phyloP scores from a whole-genome alignment of 1,140 invertebrate genomes.

The Euschistus heros region DNA sequence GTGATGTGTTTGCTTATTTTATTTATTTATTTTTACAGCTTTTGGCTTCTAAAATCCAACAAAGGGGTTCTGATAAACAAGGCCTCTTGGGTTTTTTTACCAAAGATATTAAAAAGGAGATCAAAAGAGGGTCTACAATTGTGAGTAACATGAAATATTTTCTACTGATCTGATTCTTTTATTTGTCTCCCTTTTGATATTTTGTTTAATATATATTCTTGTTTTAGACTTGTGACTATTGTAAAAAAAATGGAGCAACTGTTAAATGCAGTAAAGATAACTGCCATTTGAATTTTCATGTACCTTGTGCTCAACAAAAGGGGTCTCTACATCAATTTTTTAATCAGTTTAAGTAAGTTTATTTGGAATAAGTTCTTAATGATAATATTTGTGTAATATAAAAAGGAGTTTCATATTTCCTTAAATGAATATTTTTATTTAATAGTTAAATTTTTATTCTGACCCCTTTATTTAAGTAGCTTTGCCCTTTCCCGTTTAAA shows the following conservation, averaged over 20 bases:
- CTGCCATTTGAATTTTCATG: constrained; percentile 15
- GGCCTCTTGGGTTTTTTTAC: constrained; percentile 7
- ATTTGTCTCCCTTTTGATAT: neutral
- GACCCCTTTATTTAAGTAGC: neutral
- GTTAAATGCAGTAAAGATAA: neutral
- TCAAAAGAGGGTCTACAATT: neutral
- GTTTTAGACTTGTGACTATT: constrained; percentile 12
- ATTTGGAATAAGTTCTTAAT: neutral
- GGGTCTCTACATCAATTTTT: constrained; percentile 20
- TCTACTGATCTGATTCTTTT: neutral
- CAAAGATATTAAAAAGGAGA: constrained; percentile 13
- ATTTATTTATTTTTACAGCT: constrained; percentile 8
- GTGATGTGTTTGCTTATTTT: neutral
- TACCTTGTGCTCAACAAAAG: constrained; percentile 18
- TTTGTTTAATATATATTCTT: neutral
- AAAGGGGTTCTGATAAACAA: constrained; percentile 13
- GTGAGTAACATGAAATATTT: constrained; percentile 1
- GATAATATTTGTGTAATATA: neutral
- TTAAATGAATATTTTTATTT: neutral
- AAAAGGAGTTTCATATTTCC: neutral
- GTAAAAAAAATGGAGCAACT: constrained; percentile 8
- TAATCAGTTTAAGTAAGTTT: constrained; percentile 9
- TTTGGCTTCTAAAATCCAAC: constrained; percentile 4
- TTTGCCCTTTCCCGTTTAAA: neutral
- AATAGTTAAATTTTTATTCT: neutral